phyloP scores from a whole-genome alignment of 2,113 vertebrate genomes.

The Ranitomeya variabilis region DNA sequence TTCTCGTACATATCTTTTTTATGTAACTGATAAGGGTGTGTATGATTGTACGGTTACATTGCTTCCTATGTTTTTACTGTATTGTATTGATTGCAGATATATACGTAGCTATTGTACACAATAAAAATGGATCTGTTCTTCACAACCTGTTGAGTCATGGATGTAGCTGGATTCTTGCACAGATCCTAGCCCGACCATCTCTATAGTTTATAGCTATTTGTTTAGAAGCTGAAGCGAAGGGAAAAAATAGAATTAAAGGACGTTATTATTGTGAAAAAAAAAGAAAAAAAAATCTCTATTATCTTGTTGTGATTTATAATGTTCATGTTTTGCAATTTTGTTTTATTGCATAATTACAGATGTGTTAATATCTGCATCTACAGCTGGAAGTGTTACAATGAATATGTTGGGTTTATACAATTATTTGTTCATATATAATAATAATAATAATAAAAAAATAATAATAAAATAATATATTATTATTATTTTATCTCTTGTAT shows the following conservation, averaged over 20 bases:
- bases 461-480: neutral
- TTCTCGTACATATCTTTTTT: neutral
- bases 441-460: neutral
- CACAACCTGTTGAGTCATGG: neutral
- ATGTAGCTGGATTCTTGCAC: neutral
- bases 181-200: neutral
- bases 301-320: neutral
- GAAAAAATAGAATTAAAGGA: neutral
- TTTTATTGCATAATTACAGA: neutral
- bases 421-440: neutral
- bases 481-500: no score
- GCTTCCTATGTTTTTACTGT: neutral
- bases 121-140: neutral
- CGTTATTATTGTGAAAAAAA: neutral
- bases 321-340: neutral
- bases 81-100: neutral
- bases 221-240: neutral
- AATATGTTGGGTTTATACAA: neutral
- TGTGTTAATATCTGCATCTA: neutral
- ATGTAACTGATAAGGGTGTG: conserved; percentile 4
- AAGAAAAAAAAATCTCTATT: no score
- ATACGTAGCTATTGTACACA: neutral
- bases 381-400: no score
- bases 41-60: neutral
- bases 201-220: neutral